phyloP scores from a whole-genome alignment of 2,113 vertebrate species.

The Talpa occidentalis region DNA sequence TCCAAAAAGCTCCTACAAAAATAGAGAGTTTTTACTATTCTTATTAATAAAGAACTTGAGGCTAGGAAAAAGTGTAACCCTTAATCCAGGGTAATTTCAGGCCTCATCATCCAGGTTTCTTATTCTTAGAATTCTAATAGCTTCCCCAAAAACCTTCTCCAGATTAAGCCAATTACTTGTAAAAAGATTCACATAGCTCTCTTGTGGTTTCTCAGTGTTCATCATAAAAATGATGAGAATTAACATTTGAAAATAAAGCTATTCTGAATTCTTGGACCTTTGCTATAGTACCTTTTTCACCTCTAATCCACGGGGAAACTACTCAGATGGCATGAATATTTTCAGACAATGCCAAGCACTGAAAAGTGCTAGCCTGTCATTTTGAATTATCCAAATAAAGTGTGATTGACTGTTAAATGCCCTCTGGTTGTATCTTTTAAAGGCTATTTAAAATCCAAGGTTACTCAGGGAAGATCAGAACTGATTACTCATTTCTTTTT shows the following conservation, averaged over 20 bases:
- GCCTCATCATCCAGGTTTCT: conserved; percentile 29
- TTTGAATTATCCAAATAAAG: conserved; percentile 65
- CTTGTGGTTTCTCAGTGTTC: conserved; percentile 59
- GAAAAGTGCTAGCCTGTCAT: conserved; percentile 47
- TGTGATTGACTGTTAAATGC: conserved; percentile 37
- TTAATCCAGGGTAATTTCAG: conserved; percentile 51
- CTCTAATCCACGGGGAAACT: conserved; percentile 12
- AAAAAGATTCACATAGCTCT: conserved; percentile 65
- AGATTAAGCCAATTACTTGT: conserved; percentile 73
- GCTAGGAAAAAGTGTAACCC: neutral
- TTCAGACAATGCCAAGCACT: conserved; percentile 40
- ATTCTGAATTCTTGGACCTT: conserved; percentile 27
- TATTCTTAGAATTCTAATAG: conserved; percentile 56
- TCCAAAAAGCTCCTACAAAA: neutral
- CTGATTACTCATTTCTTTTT: conserved; percentile 45
- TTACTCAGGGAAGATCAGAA: conserved; percentile 59
- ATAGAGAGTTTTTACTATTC: neutral
- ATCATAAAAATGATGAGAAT: conserved; percentile 60
- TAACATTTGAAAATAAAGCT: conserved; percentile 68
- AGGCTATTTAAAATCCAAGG: conserved; percentile 61
- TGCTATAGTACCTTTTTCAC: conserved; percentile 37
- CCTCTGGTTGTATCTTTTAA: conserved; percentile 57
- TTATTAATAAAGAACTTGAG: conserved; percentile 9
- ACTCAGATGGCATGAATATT: conserved; percentile 41
- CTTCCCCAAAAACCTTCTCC: conserved; percentile 42